phyloP scores from a whole-genome alignment of 2,888 invertebrate species.

The Sisyra terminalis region DNA sequence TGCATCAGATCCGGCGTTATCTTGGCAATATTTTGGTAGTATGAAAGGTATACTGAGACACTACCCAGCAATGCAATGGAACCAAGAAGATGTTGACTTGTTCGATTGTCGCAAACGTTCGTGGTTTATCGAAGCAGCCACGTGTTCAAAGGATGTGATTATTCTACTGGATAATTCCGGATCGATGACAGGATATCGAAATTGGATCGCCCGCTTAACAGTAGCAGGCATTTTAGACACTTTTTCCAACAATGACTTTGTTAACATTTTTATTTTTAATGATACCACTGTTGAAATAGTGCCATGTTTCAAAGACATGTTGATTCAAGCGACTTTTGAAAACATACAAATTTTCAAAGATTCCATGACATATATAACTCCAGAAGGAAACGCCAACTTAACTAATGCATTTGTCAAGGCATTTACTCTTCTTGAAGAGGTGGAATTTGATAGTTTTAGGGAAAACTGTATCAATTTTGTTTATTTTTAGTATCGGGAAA shows the following conservation, averaged over 20 bases:
- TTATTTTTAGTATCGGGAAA: constrained; percentile 28
- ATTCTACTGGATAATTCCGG: constrained; percentile 92
- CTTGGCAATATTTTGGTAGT: constrained; percentile 97
- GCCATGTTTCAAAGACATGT: constrained; percentile 63
- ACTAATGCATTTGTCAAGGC: constrained; percentile 67
- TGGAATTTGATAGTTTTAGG: constrained; percentile 21
- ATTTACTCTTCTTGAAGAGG: constrained; percentile 62
- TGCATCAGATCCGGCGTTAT: constrained; percentile 71
- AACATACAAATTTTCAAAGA: constrained; percentile 60
- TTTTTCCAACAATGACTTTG: constrained; percentile 93
- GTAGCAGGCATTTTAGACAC: constrained; percentile 82
- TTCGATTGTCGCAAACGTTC: constrained; percentile 87
- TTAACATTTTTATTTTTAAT: constrained; percentile 77
- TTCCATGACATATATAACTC: constrained; percentile 43
- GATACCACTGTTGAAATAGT: constrained; percentile 53
- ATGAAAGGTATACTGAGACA: constrained; percentile 82
- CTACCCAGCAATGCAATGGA: constrained; percentile 74
- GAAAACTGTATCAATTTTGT: background rate
- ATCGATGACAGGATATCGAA: constrained; percentile 74
- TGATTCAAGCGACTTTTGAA: constrained; percentile 81
- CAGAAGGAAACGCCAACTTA: constrained; percentile 71
- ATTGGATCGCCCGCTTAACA: constrained; percentile 68
- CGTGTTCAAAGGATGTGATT: constrained; percentile 93
- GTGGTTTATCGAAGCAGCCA: constrained; percentile 97
- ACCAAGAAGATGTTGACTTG: constrained; percentile 41